Percentiles rank a stretch among this genome's conserved stretches.
Evolutionary conservation across 2,113 vertebrate genomes (phyloP).

Genomic region (Uria aalge): DNA sequence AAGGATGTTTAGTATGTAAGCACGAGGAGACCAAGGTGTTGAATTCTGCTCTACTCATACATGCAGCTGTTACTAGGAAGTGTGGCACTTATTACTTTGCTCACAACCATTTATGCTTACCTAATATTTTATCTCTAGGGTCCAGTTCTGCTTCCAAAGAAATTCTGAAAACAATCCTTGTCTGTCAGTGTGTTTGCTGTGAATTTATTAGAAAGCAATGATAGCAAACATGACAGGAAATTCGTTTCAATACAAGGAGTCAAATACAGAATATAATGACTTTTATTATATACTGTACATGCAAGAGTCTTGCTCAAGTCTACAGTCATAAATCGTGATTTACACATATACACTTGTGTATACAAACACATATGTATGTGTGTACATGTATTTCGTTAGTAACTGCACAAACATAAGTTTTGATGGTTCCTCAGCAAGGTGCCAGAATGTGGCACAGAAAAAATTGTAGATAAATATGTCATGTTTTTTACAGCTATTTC

Average conservation of each 20-base stretch:
- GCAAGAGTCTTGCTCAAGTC: neutral
- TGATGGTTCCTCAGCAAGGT: neutral
- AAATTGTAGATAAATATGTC: neutral
- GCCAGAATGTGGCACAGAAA: neutral
- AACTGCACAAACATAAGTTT: neutral
- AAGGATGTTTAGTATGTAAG: neutral
- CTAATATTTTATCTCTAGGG: neutral
- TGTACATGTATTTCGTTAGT: neutral
- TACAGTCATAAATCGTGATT: neutral
- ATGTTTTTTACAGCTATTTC: neutral
- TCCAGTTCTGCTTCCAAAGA: neutral
- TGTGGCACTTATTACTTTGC: neutral
- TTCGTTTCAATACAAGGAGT: neutral
- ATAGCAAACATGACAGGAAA: neutral
- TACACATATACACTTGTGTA: neutral
- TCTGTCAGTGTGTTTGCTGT: neutral
- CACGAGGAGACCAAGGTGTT: neutral
- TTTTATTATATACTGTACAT: neutral
- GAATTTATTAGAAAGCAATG: neutral
- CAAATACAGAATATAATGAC: neutral
- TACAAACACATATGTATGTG: neutral
- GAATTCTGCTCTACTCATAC: neutral
- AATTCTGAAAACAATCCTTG: neutral
- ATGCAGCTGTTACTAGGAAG: neutral
- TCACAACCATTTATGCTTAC: neutral